These are phyloP conservation scores for Anorthoa munda DNA, from an alignment of 2,888 invertebrate genomes.

Conservation along the genomic window DNA sequence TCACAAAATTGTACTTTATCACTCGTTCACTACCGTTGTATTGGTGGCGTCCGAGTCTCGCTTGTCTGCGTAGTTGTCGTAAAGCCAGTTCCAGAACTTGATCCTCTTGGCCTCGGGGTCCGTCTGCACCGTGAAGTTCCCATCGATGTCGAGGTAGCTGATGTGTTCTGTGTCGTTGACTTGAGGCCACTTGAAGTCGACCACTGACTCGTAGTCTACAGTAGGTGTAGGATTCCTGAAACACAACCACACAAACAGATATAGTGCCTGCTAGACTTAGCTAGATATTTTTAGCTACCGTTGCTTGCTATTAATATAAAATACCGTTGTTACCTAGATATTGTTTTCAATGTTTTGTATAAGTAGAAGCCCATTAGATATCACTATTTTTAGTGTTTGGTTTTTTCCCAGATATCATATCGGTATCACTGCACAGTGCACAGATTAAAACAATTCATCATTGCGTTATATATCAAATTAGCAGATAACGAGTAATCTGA, in stretches of 20 bases:
- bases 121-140: conserved; percentile 86
- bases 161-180: conserved; percentile 82
- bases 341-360: too few species aligned
- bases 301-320: background rate
- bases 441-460: conserved; percentile 43
- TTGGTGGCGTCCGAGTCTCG: conserved; percentile 52
- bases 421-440: conserved; percentile 16
- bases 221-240: conserved; percentile 90
- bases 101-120: conserved; percentile 90
- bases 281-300: background rate
- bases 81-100: conserved; percentile 91
- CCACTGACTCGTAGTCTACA: conserved; percentile 85
- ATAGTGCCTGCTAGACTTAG: background rate
- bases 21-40: conserved; percentile 40
- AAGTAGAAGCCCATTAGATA: background rate
- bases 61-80: conserved; percentile 78
- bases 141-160: conserved; percentile 90
- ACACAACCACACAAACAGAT: conserved; percentile 26
- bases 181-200: conserved; percentile 90
- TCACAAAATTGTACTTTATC: conserved; percentile 45
- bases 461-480: conserved; percentile 20
- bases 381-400: background rate
- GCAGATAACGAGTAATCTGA: conserved; percentile 28
- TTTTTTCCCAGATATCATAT: conserved; percentile 23
- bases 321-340: background rate